Evolutionary conservation across 2,888 invertebrate species (phyloP).

Genomic region (Aleiodes testaceus): DNA sequence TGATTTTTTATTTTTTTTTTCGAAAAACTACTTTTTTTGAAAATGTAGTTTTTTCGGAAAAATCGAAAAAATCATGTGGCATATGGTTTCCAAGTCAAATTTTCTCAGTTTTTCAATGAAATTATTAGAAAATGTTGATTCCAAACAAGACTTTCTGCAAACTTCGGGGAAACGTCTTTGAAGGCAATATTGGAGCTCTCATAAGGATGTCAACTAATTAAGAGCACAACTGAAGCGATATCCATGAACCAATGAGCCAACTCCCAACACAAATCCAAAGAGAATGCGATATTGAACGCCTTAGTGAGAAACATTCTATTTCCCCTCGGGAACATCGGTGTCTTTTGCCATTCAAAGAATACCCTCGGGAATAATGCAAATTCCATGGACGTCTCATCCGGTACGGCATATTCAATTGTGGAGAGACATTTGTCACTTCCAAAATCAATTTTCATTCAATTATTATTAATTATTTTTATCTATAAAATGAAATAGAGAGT

Average conservation of each 20-base stretch:
- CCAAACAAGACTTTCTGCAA: constrained; percentile 1
- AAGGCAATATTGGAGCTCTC: constrained; percentile 6
- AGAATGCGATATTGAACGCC: constrained; percentile 23
- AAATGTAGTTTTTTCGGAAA: too few species aligned
- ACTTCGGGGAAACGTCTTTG: constrained; percentile 13
- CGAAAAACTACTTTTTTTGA: too few species aligned
- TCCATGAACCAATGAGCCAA: constrained; percentile 11
- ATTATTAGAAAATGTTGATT: too few species aligned
- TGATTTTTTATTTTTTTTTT: too few species aligned
- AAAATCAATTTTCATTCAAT: constrained; percentile 12
- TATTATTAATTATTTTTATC: neutral
- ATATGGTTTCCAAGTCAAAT: too few species aligned
- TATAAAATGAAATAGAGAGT: too few species aligned
- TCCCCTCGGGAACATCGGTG: constrained; percentile 17
- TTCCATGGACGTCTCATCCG: constrained; percentile 33
- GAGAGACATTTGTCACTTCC: constrained; percentile 11
- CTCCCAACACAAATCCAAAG: constrained; percentile 17
- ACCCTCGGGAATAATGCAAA: constrained; percentile 46
- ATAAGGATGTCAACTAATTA: constrained; percentile 25
- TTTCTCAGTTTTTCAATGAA: too few species aligned
- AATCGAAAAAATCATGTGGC: too few species aligned
- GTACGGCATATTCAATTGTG: constrained; percentile 14
- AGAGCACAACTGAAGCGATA: constrained; percentile 20
- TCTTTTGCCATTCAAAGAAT: constrained; percentile 42
- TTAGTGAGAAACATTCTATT: constrained; percentile 26